phyloP scores from a whole-genome alignment of 2,888 invertebrate genomes.

The Sturmia bella region DNA sequence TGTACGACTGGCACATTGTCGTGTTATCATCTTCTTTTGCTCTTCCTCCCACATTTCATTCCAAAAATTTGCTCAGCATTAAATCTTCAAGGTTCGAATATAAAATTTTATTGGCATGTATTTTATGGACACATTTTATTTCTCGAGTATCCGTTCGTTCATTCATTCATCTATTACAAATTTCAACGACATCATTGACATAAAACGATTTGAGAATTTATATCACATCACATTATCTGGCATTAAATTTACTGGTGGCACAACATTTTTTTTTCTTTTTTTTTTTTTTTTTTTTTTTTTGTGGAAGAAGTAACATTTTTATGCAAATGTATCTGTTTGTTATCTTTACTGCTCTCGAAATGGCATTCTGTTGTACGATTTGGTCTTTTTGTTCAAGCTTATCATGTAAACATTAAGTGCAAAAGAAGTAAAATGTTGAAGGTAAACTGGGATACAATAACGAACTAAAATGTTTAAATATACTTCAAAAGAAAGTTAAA shows the following conservation, averaged over 20 bases:
- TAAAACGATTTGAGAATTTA: constrained; percentile 27
- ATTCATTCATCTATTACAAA: constrained; percentile 14
- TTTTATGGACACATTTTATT: neutral
- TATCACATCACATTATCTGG: constrained; percentile 23
- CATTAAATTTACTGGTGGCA: constrained; percentile 7
- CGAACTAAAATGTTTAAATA: neutral
- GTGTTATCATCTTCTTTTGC: too few relatives aligned
- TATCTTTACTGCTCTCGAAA: neutral
- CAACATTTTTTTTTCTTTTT: neutral
- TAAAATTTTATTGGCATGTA: neutral
- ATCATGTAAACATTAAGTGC: neutral
- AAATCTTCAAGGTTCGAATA: neutral
- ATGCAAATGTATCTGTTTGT: neutral
- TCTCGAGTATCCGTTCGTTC: too few relatives aligned
- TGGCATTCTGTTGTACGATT: neutral
- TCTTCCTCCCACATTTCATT: too few relatives aligned
- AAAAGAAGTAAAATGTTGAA: neutral
- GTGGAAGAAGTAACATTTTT: neutral
- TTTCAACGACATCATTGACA: constrained; percentile 24
- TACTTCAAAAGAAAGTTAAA: neutral
- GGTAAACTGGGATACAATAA: neutral
- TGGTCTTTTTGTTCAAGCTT: neutral
- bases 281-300: neutral
- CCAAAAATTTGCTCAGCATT: too few relatives aligned
- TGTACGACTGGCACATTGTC: too few relatives aligned